These are phyloP conservation scores for Cathartes aura DNA, from an alignment of 2,113 vertebrate genomes.

Conservation along the genomic window DNA sequence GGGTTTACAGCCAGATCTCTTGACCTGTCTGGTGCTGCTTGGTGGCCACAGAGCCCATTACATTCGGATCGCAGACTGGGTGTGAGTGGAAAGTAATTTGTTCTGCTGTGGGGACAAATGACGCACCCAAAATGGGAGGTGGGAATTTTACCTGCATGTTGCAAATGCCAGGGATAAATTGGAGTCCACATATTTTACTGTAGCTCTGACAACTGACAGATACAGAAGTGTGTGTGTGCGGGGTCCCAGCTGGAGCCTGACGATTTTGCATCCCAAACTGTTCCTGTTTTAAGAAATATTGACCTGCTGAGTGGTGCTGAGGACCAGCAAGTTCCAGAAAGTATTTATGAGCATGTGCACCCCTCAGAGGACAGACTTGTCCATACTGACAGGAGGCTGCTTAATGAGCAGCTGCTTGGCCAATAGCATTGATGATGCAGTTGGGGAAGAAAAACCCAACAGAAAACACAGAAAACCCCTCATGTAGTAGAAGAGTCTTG, in stretches of 20 bases:
- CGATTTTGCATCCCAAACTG: background rate
- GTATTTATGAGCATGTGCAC: fast-evolving
- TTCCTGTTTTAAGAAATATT: background rate
- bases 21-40: background rate
- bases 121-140: fast-evolving
- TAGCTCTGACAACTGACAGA: background rate
- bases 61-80: fast-evolving
- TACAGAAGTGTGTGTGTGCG: background rate
- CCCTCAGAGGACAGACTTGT: background rate
- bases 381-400: background rate
- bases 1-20: background rate
- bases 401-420: background rate
- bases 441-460: fast-evolving
- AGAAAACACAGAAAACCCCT: background rate
- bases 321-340: background rate
- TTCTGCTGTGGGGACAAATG: background rate
- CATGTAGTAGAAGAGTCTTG: background rate
- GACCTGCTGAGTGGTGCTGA: background rate
- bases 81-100: background rate
- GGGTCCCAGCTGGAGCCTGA: background rate
- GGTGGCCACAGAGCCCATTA: background rate
- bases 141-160: background rate
- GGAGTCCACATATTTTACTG: background rate
- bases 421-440: background rate
- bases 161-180: background rate